Conservation (phyloP, 2,113 vertebrate species). For the Dromaius novaehollandiae region DNA sequence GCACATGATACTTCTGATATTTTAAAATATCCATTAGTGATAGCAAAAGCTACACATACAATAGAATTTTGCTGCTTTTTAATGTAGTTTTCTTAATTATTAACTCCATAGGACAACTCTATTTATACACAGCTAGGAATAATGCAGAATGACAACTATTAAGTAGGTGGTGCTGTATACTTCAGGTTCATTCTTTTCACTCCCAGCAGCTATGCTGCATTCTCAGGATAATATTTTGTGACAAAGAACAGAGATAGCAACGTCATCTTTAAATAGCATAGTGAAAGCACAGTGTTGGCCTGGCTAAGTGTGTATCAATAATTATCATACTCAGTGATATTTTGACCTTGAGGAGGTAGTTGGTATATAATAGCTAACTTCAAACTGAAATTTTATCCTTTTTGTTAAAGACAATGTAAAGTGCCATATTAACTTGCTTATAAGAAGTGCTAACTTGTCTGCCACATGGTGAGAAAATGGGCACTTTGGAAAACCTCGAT, state of each 20-base stretch:
- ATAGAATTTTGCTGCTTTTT: neutral
- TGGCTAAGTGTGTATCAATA: neutral
- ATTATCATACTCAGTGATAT: neutral
- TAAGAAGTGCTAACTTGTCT: neutral
- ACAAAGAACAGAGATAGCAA: neutral
- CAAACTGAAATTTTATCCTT: neutral
- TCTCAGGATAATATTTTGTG: neutral
- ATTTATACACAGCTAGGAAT: neutral
- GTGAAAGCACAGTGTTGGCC: neutral
- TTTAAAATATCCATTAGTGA: neutral
- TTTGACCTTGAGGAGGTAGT: neutral
- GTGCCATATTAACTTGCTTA: neutral
- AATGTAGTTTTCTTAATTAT: neutral
- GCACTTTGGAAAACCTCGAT: neutral
- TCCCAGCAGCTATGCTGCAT: neutral
- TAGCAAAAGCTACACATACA: neutral
- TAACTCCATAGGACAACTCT: neutral
- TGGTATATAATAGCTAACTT: neutral
- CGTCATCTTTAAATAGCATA: neutral
- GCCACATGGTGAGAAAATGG: neutral
- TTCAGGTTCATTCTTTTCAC: neutral
- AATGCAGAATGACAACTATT: neutral
- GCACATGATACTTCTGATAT: neutral
- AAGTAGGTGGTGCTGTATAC: neutral
- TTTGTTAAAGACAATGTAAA: neutral